Conservation (phyloP, 2,113 vertebrate genomes). For the Camarhynchus parvulus region DNA sequence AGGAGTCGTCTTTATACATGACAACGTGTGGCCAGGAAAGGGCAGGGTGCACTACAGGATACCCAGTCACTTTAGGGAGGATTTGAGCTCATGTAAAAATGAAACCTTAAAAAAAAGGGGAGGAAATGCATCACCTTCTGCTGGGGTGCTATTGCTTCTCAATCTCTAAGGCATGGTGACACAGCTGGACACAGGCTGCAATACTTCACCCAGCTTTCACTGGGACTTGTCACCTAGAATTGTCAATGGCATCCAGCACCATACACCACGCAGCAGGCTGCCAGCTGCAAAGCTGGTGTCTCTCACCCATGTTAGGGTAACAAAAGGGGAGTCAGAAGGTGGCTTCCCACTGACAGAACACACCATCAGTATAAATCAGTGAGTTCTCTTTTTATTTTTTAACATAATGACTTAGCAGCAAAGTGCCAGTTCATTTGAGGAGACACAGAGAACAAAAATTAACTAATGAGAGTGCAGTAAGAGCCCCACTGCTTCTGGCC, state of each 20-base stretch:
- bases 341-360: background rate
- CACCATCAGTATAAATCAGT: background rate
- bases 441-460: background rate
- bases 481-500: background rate
- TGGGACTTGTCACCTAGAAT: background rate
- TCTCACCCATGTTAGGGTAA: accelerated
- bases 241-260: background rate
- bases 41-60: background rate
- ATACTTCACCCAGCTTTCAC: background rate
- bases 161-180: background rate
- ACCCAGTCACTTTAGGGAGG: background rate
- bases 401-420: background rate
- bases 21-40: accelerated
- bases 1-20: background rate
- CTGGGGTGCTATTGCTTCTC: background rate
- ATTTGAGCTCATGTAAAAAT: background rate
- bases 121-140: background rate
- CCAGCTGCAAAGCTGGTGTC: background rate
- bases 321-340: background rate
- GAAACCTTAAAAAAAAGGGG: accelerated
- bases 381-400: background rate
- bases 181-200: background rate
- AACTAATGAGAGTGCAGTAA: constrained; percentile 23
- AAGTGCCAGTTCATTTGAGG: background rate
- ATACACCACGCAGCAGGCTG: accelerated